Conservation (phyloP, 2,888 invertebrate genomes). For the Xestoiulus laeticollis region DNA sequence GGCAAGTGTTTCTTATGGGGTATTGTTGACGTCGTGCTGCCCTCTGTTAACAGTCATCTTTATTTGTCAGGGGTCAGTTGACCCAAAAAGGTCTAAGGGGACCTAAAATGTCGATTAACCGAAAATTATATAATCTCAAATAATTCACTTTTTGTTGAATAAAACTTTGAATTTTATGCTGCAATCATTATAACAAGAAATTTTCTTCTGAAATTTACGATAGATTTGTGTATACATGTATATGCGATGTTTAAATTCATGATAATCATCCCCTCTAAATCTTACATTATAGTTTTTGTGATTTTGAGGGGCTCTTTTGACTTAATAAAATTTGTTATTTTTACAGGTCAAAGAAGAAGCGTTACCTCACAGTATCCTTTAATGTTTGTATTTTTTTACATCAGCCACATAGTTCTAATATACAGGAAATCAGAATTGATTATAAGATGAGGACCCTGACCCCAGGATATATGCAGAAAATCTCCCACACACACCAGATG, state of each 20-base stretch:
- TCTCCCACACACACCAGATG: slow-evolving; percentile 15
- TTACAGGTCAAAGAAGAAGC: slow-evolving; percentile 20
- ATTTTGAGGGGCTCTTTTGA: not conserved
- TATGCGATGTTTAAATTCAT: too few species aligned
- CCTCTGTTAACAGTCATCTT: slow-evolving; percentile 29
- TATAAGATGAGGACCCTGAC: slow-evolving; percentile 7
- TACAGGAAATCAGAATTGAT: slow-evolving; percentile 9
- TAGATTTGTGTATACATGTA: too few species aligned
- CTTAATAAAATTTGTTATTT: not conserved
- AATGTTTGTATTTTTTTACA: not conserved
- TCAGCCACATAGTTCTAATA: not conserved
- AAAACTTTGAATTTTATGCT: not conserved
- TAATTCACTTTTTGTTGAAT: too few species aligned
- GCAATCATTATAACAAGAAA: too few species aligned
- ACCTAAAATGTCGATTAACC: too few species aligned
- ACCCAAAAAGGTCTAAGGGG: not conserved
- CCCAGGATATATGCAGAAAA: not conserved
- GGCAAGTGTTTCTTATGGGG: not conserved
- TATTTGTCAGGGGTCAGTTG: not conserved
- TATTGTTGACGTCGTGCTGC: slow-evolving; percentile 25
- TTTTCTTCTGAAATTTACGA: not conserved
- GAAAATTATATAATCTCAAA: too few species aligned
- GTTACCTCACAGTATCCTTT: not conserved
- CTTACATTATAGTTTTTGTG: not conserved
- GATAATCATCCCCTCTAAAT: not conserved